A percentile compares a stretch with the other conserved stretches of the same genome.
Evolutionary conservation across 2,797 vertebrate species (phyloP).

Genomic region (Microctenopoma steveboyesi): DNA sequence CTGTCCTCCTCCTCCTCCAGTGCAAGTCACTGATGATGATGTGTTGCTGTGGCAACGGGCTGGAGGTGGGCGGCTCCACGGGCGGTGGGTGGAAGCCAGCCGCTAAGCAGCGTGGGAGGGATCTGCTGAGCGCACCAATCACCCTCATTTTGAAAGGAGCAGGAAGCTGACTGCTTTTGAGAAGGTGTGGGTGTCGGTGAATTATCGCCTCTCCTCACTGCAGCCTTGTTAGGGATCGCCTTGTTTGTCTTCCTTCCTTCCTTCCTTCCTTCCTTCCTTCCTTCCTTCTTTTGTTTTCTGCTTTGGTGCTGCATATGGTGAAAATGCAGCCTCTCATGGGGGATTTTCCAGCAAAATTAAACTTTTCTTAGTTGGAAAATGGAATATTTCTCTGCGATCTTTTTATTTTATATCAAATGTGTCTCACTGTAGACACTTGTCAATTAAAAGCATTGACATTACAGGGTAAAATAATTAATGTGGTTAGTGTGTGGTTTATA

Average conservation of each 20-base stretch:
- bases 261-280: conserved; percentile 30
- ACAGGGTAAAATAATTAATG: background rate
- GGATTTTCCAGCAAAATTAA: conserved; percentile 31
- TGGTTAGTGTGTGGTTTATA: background rate
- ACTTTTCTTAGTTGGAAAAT: conserved; percentile 33
- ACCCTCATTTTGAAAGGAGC: conserved; percentile 76
- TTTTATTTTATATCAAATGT: background rate
- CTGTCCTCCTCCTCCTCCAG: conserved; percentile 66
- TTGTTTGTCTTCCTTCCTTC: conserved; percentile 62
- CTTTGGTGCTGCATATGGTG: conserved; percentile 21
- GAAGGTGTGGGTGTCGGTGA: conserved; percentile 78
- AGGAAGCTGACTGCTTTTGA: conserved; percentile 78
- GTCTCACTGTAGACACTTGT: background rate
- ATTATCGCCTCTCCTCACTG: conserved; percentile 80
- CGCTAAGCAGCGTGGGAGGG: conserved; percentile 81
- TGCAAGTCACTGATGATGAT: conserved; percentile 76
- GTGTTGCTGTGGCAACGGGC: conserved; percentile 82
- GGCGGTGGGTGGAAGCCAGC: conserved; percentile 79
- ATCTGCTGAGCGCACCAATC: conserved; percentile 76
- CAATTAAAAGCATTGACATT: background rate
- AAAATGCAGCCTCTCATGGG: conserved; percentile 21
- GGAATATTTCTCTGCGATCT: background rate
- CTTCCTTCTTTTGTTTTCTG: conserved; percentile 37
- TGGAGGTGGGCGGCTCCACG: conserved; percentile 79
- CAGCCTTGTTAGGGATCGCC: conserved; percentile 71